Evolutionary conservation across 2,888 invertebrate species (phyloP).

Genomic region (Anoncus sp.): DNA sequence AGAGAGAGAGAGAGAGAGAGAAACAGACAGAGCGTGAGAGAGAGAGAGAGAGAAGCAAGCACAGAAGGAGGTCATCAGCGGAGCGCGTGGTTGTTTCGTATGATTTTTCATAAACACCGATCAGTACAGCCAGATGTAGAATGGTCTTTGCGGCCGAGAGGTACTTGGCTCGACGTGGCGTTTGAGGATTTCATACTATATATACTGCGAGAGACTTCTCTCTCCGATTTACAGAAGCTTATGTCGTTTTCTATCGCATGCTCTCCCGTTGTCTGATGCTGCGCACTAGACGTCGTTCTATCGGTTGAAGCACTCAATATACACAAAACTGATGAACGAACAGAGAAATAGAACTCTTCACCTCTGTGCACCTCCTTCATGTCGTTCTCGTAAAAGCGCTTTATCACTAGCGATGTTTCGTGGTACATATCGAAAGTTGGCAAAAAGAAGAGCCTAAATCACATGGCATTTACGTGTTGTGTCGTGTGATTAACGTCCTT

Average conservation of each 20-base stretch:
- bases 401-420: conserved; percentile 19
- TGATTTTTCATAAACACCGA: conserved; percentile 82
- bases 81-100: conserved; percentile 57
- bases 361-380: conserved; percentile 66
- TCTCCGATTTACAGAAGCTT: conserved; percentile 50
- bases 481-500: conserved; percentile 2
- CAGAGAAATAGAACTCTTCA: conserved; percentile 65
- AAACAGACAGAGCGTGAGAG: conserved; percentile 8
- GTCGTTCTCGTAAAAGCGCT: conserved; percentile 34
- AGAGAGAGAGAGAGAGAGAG: neutral
- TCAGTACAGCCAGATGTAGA: conserved; percentile 80
- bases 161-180: conserved; percentile 77
- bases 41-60: neutral
- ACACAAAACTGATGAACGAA: conserved; percentile 79
- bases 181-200: conserved; percentile 72
- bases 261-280: conserved; percentile 41
- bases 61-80: neutral
- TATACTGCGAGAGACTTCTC: conserved; percentile 46
- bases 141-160: conserved; percentile 58
- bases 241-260: conserved; percentile 22
- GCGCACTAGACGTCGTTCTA: conserved; percentile 22
- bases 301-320: conserved; percentile 75
- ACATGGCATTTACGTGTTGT: neutral
- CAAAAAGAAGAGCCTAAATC: conserved; percentile 3
- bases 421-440: neutral